Evolutionary conservation across 2,888 invertebrate species (phyloP).

Genomic region (Agapetus fuscipes): DNA sequence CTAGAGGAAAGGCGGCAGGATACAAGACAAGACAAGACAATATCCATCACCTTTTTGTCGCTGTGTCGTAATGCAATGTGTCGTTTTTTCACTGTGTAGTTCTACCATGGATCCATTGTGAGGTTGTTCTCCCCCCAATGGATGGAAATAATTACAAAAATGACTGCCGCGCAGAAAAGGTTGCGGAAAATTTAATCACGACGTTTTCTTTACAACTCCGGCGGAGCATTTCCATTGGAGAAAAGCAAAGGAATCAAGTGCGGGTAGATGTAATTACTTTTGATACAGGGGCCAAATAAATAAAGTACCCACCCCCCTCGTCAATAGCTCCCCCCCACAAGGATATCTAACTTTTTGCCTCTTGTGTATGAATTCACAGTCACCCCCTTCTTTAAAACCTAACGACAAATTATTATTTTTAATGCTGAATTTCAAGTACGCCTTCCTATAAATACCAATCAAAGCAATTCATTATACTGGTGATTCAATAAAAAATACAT

Average conservation of each 20-base stretch:
- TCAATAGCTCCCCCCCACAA: constrained; percentile 10
- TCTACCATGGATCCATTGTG: too few species aligned
- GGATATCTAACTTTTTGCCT: too few species aligned
- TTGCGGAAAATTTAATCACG: constrained; percentile 18
- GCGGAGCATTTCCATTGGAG: constrained; percentile 7
- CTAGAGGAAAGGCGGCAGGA: too few species aligned
- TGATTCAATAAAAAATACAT: too few species aligned
- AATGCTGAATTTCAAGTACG: too few species aligned
- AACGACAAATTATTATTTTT: not conserved
- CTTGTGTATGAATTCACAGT: not conserved
- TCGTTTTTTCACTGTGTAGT: too few species aligned
- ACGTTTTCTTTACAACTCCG: constrained; percentile 14
- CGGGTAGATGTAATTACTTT: constrained; percentile 20
- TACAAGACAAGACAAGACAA: too few species aligned
- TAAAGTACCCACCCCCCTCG: constrained; percentile 7
- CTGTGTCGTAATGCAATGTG: too few species aligned
- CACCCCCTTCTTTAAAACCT: constrained; percentile 1
- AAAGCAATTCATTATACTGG: too few species aligned
- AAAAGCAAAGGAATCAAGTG: constrained; percentile 13
- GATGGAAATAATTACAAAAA: constrained; percentile 14
- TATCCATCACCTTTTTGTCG: too few species aligned
- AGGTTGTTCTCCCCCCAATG: constrained; percentile 4
- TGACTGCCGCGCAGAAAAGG: constrained; percentile 6
- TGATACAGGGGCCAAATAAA: constrained; percentile 19
- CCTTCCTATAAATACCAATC: too few species aligned